These are phyloP conservation scores for Hydractinia symbiolongicarpus DNA, from an alignment of 30 jellyfish, hydroid and myxozoan genomes.

Conservation along the genomic window DNA sequence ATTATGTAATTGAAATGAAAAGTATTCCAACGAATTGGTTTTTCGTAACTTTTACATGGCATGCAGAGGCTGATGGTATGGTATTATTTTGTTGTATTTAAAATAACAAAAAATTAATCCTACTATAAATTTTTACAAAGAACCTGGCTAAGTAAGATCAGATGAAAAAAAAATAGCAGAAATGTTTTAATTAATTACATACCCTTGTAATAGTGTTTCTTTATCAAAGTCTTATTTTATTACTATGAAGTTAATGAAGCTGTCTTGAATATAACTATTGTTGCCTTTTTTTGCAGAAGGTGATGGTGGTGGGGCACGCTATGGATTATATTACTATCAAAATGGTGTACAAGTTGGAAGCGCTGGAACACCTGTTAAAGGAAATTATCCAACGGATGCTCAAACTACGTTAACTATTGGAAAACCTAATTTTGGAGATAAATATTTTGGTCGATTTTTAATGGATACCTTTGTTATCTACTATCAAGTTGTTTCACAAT, in stretches of 20 bases:
- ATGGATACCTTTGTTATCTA: conserved; percentile 67
- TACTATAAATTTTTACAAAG: too few relatives aligned
- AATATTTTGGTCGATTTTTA: conserved; percentile 60
- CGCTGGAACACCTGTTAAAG: conserved; percentile 54
- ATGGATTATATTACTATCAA: conserved; percentile 67
- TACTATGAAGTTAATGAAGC: neutral
- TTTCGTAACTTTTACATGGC: conserved; percentile 65
- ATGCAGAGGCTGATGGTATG: conserved; percentile 18
- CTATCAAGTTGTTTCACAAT: conserved; percentile 42
- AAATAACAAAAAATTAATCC: neutral
- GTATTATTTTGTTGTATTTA: neutral
- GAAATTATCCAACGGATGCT: conserved; percentile 37
- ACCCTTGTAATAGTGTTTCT: neutral
- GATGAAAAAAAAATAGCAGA: too few relatives aligned
- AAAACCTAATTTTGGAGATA: conserved; percentile 79
- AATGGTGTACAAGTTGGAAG: conserved; percentile 44
- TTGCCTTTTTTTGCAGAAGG: neutral
- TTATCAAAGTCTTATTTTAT: neutral
- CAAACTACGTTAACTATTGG: conserved; percentile 75
- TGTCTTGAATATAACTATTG: neutral
- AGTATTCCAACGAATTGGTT: conserved; percentile 70
- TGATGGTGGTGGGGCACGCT: neutral
- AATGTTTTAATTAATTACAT: neutral
- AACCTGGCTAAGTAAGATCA: too few relatives aligned
- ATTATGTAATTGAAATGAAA: conserved; percentile 57